A percentile compares a stretch with the other conserved stretches of the same genome.
Conservation (phyloP, 2,888 invertebrate species). For the Melanostoma scalare region DNA sequence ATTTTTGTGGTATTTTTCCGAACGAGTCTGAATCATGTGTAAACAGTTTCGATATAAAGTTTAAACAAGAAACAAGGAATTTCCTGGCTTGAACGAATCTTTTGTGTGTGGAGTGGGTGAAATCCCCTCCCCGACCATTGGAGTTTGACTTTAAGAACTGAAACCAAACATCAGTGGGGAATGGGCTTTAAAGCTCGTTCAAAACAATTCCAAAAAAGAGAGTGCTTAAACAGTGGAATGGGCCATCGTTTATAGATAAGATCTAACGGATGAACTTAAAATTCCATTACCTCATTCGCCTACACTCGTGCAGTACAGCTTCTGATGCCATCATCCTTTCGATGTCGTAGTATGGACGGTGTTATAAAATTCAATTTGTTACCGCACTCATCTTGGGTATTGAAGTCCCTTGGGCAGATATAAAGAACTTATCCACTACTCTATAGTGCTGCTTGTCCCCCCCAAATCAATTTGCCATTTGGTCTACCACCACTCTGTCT, state of each 20-base stretch:
- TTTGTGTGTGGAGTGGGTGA: not conserved
- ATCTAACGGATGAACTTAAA: not conserved
- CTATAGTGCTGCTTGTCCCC: not conserved
- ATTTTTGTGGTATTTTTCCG: slow-evolving; percentile 9
- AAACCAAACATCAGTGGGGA: too few relatives aligned
- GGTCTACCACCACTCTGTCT: slow-evolving; percentile 13
- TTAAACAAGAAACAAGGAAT: slow-evolving; percentile 20
- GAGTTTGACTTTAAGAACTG: too few relatives aligned
- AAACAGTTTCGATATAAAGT: slow-evolving; percentile 39
- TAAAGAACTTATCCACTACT: slow-evolving; percentile 11
- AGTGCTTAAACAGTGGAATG: too few relatives aligned
- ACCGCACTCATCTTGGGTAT: slow-evolving; percentile 33
- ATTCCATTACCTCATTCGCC: not conserved
- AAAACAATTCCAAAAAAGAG: too few relatives aligned
- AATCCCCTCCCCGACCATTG: too few relatives aligned
- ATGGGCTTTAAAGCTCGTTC: too few relatives aligned
- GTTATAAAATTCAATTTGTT: slow-evolving; percentile 53
- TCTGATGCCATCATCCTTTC: not conserved
- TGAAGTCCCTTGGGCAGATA: not conserved
- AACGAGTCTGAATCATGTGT: slow-evolving; percentile 46
- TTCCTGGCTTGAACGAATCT: slow-evolving; percentile 10
- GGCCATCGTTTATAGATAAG: too few relatives aligned
- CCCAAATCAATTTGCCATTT: slow-evolving; percentile 50
- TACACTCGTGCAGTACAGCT: not conserved
- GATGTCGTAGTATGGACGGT: not conserved